Conservation (phyloP, 1,140 invertebrate species). For the Drosophila punjabiensis region DNA sequence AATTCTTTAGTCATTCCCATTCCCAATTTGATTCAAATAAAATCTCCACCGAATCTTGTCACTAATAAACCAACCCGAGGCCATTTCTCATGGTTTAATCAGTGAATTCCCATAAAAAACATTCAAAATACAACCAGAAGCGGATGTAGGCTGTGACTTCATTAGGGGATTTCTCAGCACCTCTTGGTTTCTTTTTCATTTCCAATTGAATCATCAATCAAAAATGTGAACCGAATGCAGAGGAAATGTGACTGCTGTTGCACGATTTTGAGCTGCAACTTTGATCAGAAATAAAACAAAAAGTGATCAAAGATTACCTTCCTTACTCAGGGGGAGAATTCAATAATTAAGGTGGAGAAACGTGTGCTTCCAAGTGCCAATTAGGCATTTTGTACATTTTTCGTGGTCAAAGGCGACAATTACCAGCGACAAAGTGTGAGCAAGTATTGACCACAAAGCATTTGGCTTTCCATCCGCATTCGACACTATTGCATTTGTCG, state of each 20-base stretch:
- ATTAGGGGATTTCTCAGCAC: slow-evolving; percentile 32
- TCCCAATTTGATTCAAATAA: neutral
- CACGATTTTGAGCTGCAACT: slow-evolving; percentile 31
- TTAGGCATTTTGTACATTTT: slow-evolving; percentile 75
- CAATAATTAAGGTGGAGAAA: slow-evolving; percentile 21
- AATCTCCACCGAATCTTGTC: slow-evolving; percentile 5
- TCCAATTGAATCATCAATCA: slow-evolving; percentile 35
- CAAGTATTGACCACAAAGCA: slow-evolving; percentile 57
- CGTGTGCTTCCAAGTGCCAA: slow-evolving; percentile 63
- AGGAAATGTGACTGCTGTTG: slow-evolving; percentile 28
- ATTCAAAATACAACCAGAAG: slow-evolving; percentile 15
- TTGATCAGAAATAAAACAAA: slow-evolving; percentile 9
- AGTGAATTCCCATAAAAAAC: slow-evolving; percentile 10
- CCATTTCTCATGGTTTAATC: slow-evolving; percentile 55
- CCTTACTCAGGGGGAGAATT: slow-evolving; percentile 20
- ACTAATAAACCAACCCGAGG: slow-evolving; percentile 45
- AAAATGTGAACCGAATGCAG: slow-evolving; percentile 29
- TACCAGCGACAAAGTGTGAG: slow-evolving; percentile 46
- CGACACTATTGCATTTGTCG: slow-evolving; percentile 45
- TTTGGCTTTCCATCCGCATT: slow-evolving; percentile 50
- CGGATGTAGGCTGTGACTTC: slow-evolving; percentile 36
- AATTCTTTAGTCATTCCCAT: too few species aligned
- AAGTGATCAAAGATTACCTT: slow-evolving; percentile 20
- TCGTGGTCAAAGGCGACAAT: slow-evolving; percentile 65
- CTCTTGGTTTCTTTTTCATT: slow-evolving; percentile 11